Percentiles rank a stretch among this genome's conserved stretches.
Evolutionary conservation across 2,888 invertebrate genomes (phyloP).

Genomic region (Bellardia pandia): DNA sequence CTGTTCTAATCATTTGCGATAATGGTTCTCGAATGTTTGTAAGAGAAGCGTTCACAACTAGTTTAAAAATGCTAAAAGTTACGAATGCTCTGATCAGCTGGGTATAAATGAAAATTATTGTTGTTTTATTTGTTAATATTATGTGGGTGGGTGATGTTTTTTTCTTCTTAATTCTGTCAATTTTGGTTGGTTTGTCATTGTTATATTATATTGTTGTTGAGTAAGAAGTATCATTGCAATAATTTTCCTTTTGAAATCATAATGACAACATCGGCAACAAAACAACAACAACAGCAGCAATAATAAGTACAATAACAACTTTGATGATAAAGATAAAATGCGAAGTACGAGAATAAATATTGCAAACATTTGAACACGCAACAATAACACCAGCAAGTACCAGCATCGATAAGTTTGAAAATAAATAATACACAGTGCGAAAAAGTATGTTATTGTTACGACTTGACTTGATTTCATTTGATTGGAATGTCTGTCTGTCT

Average conservation of each 20-base stretch:
- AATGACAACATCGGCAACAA: slow-evolving; percentile 12
- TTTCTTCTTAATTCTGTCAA: neutral
- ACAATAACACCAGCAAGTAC: neutral
- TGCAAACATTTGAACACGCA: slow-evolving; percentile 31
- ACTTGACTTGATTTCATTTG: neutral
- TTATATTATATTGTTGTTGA: slow-evolving; percentile 7
- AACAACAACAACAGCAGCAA: slow-evolving; percentile 1
- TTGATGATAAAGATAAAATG: slow-evolving; percentile 30
- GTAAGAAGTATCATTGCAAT: slow-evolving; percentile 8
- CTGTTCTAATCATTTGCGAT: too few relatives aligned
- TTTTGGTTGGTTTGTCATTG: slow-evolving; percentile 8
- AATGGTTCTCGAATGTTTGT: too few relatives aligned
- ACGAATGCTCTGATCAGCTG: too few relatives aligned
- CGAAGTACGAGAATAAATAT: slow-evolving; percentile 25
- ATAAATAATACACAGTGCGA: neutral
- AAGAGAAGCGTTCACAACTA: too few relatives aligned
- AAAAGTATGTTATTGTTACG: neutral
- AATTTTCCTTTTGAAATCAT: slow-evolving; percentile 33
- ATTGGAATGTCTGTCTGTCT: neutral
- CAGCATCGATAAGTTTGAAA: neutral
- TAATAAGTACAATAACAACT: neutral
- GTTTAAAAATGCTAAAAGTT: too few relatives aligned
- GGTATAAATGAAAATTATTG: neutral
- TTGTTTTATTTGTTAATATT: slow-evolving; percentile 2
- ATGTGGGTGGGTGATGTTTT: slow-evolving; percentile 9